Conservation (phyloP, 2,113 vertebrate genomes). For the Archocentrus centrarchus region DNA sequence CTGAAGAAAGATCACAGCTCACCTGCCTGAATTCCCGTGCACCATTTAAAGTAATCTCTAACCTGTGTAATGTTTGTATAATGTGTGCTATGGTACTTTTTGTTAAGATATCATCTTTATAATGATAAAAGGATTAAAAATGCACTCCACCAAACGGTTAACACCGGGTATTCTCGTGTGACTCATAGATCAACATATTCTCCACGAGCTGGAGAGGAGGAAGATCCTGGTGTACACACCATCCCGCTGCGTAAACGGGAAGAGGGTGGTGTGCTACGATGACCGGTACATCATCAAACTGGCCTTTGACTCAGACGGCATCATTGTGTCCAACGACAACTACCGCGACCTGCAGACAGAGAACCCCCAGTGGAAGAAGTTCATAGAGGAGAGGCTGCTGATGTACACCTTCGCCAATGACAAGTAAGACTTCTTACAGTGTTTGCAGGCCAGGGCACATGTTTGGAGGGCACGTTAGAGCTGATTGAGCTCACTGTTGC, state of each 20-base stretch:
- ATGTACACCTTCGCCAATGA: conserved; percentile 94
- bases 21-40: not conserved
- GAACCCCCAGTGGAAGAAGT: conserved; percentile 92
- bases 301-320: conserved; percentile 85
- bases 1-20: not conserved
- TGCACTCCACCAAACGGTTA: too few species aligned
- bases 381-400: conserved; percentile 90
- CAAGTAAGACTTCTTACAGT: conserved; percentile 78
- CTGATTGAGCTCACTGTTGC: not conserved
- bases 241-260: conserved; percentile 88
- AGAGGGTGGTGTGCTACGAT: conserved; percentile 89
- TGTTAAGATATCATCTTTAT: too few species aligned
- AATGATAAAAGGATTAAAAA: too few species aligned
- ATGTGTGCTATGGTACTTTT: too few species aligned
- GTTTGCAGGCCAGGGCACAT: not conserved
- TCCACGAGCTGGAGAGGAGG: conserved; percentile 86
- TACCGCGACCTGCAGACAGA: conserved; percentile 91
- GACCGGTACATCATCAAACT: conserved; percentile 92
- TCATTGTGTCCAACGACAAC: conserved; percentile 94
- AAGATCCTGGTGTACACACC: conserved; percentile 89
- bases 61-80: not conserved
- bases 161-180: not conserved
- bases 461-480: not conserved
- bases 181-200: conserved; percentile 85
- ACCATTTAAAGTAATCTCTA: not conserved